Percentiles rank a stretch among this genome's conserved stretches.
phyloP scores from a whole-genome alignment of 1,140 invertebrate genomes.

The Elymnias hypermnestra region DNA sequence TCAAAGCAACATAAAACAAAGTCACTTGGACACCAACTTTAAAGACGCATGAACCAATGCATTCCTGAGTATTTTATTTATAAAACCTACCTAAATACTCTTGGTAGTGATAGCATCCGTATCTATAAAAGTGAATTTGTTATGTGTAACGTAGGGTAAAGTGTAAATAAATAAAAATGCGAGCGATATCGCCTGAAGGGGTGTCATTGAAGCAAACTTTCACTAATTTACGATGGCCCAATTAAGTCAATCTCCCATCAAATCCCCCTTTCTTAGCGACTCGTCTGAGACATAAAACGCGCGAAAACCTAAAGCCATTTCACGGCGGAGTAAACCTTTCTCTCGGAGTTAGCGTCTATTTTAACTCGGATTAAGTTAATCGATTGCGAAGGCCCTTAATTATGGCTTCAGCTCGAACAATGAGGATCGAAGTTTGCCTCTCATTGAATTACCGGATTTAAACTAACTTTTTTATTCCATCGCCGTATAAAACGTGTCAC shows the following conservation, averaged over 20 bases:
- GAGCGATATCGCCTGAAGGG: conserved; percentile 26
- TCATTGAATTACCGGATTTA: conserved; percentile 43
- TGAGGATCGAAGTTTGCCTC: conserved; percentile 48
- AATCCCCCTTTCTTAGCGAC: conserved; percentile 71
- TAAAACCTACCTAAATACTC: too few species aligned
- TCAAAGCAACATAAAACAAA: too few species aligned
- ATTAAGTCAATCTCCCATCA: conserved; percentile 72
- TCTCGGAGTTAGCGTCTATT: conserved; percentile 71
- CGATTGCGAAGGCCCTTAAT: conserved; percentile 73
- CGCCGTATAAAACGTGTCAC: too few species aligned
- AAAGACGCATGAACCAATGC: too few species aligned
- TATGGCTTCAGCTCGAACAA: conserved; percentile 68
- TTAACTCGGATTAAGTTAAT: conserved; percentile 74
- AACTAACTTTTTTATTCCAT: too few species aligned
- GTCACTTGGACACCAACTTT: too few species aligned
- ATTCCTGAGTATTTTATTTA: too few species aligned
- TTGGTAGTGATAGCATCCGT: too few species aligned
- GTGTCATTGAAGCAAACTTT: conserved; percentile 61
- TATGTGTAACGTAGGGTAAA: too few species aligned
- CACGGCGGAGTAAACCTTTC: conserved; percentile 72
- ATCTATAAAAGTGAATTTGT: too few species aligned
- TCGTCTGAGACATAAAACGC: conserved; percentile 66
- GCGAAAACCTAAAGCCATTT: conserved; percentile 74
- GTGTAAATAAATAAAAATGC: too few species aligned
- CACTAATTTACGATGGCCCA: conserved; percentile 60